Evolutionary conservation across 64 coral and sea anemone species (phyloP).

Genomic region (Catalaphyllia jardinei): DNA sequence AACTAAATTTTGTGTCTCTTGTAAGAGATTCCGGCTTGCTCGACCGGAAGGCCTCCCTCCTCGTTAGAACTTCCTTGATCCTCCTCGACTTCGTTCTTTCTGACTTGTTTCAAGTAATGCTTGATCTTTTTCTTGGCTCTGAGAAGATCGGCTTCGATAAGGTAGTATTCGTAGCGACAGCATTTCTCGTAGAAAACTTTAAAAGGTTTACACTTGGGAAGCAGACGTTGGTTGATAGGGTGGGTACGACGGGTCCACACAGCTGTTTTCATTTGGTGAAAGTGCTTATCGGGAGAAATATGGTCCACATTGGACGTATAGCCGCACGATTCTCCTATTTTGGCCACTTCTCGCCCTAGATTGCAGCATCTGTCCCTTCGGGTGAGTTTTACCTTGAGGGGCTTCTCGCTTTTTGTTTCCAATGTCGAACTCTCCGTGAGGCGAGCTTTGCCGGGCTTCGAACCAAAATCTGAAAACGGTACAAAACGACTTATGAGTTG

Average conservation of each 20-base stretch:
- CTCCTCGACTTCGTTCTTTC: slow-evolving; percentile 19
- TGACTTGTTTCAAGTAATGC: slow-evolving; percentile 27
- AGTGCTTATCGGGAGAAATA: slow-evolving; percentile 65
- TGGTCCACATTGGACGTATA: slow-evolving; percentile 46
- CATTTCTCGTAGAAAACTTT: slow-evolving; percentile 87
- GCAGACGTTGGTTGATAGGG: slow-evolving; percentile 50
- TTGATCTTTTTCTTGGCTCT: slow-evolving; percentile 42
- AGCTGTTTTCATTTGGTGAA: slow-evolving; percentile 77
- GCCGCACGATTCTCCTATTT: slow-evolving; percentile 76
- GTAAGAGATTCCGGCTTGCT: not conserved
- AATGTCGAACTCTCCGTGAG: not conserved
- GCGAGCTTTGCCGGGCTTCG: not conserved
- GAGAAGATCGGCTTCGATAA: slow-evolving; percentile 58
- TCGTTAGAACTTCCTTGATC: slow-evolving; percentile 21
- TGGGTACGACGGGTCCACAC: slow-evolving; percentile 52
- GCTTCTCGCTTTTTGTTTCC: not conserved
- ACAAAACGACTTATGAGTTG: not conserved
- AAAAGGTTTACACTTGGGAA: slow-evolving; percentile 72
- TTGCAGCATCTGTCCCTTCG: slow-evolving; percentile 70
- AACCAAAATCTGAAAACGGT: slow-evolving; percentile 17
- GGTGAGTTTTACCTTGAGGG: not conserved
- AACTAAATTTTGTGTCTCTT: not conserved
- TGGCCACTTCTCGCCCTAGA: slow-evolving; percentile 82
- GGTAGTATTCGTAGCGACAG: slow-evolving; percentile 68
- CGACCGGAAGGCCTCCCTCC: not conserved